phyloP scores from a whole-genome alignment of 2,113 vertebrate genomes.

The Alosa alosa region DNA sequence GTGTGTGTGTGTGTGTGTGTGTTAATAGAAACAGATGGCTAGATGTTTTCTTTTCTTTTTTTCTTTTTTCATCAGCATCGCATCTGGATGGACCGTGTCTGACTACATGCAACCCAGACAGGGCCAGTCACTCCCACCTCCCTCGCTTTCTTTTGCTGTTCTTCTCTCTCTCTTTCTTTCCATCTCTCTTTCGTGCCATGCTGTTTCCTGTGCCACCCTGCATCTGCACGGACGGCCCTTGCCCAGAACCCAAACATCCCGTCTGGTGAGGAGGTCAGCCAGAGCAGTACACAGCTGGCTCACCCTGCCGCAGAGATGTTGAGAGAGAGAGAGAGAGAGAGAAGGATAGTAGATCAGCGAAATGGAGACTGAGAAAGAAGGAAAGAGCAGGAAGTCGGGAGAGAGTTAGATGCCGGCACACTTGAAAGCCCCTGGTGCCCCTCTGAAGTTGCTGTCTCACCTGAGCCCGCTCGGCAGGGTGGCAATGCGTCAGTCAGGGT shows the following conservation, averaged over 20 bases:
- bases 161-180: neutral
- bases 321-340: neutral
- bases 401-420: neutral
- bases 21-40: conserved; percentile 49
- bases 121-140: neutral
- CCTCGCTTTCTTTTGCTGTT: neutral
- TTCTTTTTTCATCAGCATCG: conserved; percentile 41
- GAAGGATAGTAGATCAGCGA: neutral
- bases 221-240: neutral
- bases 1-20: conserved; percentile 21
- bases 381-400: conserved; percentile 11
- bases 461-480: conserved; percentile 13
- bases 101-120: conserved; percentile 18
- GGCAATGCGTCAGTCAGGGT: neutral
- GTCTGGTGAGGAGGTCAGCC: neutral
- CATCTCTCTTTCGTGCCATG: conserved; percentile 13
- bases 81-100: conserved; percentile 38
- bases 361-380: neutral
- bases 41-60: neutral
- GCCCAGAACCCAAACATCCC: conserved; percentile 26
- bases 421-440: conserved; percentile 38
- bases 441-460: conserved; percentile 43
- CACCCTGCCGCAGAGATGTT: conserved; percentile 36
- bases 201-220: conserved; percentile 34
- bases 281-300: neutral